Evolutionary conservation across 1,140 invertebrate genomes (phyloP).

Genomic region (Zaprionus capensis): DNA sequence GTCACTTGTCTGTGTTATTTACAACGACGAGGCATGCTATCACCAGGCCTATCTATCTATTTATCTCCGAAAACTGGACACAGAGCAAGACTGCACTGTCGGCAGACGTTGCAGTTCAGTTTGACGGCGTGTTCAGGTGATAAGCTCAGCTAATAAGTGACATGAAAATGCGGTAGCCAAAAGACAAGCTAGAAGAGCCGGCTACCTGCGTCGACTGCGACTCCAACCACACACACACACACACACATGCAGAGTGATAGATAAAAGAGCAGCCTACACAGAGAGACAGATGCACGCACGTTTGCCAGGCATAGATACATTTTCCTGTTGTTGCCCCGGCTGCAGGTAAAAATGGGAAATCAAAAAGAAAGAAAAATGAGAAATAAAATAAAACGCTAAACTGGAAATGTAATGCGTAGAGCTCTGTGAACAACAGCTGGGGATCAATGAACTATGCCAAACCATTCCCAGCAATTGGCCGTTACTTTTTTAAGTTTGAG

Average conservation of each 20-base stretch:
- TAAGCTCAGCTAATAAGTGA: conserved; percentile 70
- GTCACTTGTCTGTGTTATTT: background rate
- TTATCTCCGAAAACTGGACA: conserved; percentile 35
- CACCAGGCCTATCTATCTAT: conserved; percentile 10
- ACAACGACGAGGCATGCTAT: conserved; percentile 7
- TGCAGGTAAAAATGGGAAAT: conserved; percentile 65
- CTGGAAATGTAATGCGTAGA: conserved; percentile 79
- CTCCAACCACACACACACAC: conserved; percentile 19
- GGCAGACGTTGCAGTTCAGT: background rate
- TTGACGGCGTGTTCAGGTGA: conserved; percentile 31
- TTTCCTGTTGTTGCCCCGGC: conserved; percentile 64
- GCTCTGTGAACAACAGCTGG: conserved; percentile 60
- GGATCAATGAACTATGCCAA: conserved; percentile 72
- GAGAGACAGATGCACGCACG: conserved; percentile 29
- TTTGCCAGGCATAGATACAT: conserved; percentile 50
- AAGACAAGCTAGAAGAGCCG: background rate
- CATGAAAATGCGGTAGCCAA: conserved; percentile 60
- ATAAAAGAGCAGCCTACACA: conserved; percentile 63
- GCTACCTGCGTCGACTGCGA: conserved; percentile 53
- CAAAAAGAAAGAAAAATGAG: conserved; percentile 46
- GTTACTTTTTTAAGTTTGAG: conserved; percentile 27
- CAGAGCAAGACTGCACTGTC: conserved; percentile 3
- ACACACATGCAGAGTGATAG: conserved; percentile 23
- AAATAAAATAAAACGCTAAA: conserved; percentile 75
- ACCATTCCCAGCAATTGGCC: conserved; percentile 27